These are phyloP conservation scores for Anoncus sp. DNA, from an alignment of 2,888 invertebrate species.

Conservation along the genomic window DNA sequence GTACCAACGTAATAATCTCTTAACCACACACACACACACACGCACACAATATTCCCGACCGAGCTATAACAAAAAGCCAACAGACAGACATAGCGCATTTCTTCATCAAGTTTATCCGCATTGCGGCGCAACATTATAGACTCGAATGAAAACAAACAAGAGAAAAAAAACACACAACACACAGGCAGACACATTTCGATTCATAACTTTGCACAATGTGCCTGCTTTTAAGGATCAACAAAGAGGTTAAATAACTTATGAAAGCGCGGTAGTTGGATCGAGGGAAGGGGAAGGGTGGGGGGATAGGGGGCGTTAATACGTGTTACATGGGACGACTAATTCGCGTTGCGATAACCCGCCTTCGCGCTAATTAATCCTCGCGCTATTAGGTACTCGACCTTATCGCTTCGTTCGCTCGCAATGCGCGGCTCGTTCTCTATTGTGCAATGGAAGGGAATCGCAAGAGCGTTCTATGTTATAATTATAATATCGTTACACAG, in stretches of 20 bases:
- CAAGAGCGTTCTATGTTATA: slow-evolving; percentile 48
- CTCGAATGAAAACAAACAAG: neutral
- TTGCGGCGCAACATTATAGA: slow-evolving; percentile 18
- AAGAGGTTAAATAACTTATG: slow-evolving; percentile 53
- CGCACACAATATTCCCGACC: slow-evolving; percentile 20
- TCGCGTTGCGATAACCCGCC: slow-evolving; percentile 62
- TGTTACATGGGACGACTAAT: slow-evolving; percentile 61
- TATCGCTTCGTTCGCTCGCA: slow-evolving; percentile 55
- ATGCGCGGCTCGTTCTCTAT: slow-evolving; percentile 40
- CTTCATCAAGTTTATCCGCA: slow-evolving; percentile 34
- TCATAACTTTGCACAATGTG: slow-evolving; percentile 44
- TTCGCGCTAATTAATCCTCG: slow-evolving; percentile 66
- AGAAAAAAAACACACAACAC: slow-evolving; percentile 8
- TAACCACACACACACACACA: slow-evolving; percentile 14
- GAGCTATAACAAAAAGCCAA: slow-evolving; percentile 43
- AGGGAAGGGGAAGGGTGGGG: neutral
- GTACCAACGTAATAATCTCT: slow-evolving; percentile 26
- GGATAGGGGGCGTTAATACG: slow-evolving; percentile 49
- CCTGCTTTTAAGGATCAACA: slow-evolving; percentile 30
- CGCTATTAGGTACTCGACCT: slow-evolving; percentile 60
- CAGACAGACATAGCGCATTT: slow-evolving; percentile 22
- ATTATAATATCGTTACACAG: slow-evolving; percentile 34
- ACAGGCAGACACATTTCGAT: too few species aligned
- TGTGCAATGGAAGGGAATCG: slow-evolving; percentile 56
- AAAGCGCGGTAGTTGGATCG: neutral